Base-by-base conservation (phyloP, 2,888 invertebrate species). In the Anthophora plumipes region DNA sequence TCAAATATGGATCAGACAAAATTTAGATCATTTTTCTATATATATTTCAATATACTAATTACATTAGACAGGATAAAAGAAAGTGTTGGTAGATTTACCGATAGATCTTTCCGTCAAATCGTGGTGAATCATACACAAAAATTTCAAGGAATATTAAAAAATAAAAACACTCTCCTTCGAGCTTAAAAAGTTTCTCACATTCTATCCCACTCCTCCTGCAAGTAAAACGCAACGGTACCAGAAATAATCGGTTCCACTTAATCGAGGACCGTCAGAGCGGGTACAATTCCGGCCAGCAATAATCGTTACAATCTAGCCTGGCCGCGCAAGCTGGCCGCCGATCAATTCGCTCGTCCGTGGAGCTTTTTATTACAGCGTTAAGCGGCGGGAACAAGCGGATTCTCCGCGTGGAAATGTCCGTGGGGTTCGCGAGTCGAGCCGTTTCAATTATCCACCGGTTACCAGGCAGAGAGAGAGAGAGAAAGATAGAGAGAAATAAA, bases 381-480 rank as follows among this genome's bases (percentile, higher is more conserved):
- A 69, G 17, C 37, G 50, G 46, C 20, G 55, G 71, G 14, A 71
- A 60, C 61, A 43, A 54, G 60, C 69, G 68, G 69, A 75, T 55
- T 41, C 31, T 31, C 31, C 60, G 61, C 5, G 1, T 20, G 41
- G 70, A 55, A 75, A 69, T 63, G 61, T 39, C 7, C 31, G 31
- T 31, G 31, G 11, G 25, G 60, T 17, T 39, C 37, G 71, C 46
- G 66, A 17, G 25, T 63, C 20, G 64, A 72, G 43, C 63, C 59
- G 50, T 74, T 74, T 77, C 75, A 61, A 77, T 77, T 74, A 75
- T 78, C 55, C 64, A 57, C 55, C 64, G 63, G 63, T 69, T 68
- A 74, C 74, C 41, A 43, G 68, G 31, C 31, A 3, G 31, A 1
- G 37, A 31, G 31, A 31, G 31, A 31, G 31, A 31, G 31, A 31